Evolutionary conservation across 2,888 invertebrate genomes (phyloP), one percentile per base, ranked within the genome.

Genomic region (Ectemnius lituratus): DNA sequence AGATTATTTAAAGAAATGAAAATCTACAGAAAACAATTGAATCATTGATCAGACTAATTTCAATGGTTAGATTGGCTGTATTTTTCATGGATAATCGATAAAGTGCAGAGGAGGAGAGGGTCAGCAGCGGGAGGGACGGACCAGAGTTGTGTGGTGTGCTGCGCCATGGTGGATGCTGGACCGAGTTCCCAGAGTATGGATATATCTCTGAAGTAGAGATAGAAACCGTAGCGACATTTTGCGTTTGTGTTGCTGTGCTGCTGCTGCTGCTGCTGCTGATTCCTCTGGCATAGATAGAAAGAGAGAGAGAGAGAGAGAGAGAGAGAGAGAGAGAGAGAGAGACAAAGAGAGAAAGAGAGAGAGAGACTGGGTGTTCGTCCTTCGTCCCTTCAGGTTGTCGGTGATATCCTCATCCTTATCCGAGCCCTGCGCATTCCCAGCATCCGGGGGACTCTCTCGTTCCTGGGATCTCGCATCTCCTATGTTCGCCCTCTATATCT

Each of bases 331-430:
- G 1, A 6, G 37, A 23, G 23, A 23, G 23, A 23, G 23, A 68
- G 70, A 73, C 56, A 56, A 46, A 6, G 37, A 23, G 23, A 23
- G 23, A 23, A 3, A 68, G 70, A 73, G 60, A 56, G 52, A 60
- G 60, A 63, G 56, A 60, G 61, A 58, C 60, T 52, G 58, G 62
- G 65, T 65, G 68, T 20, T 20, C 20, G 20, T 20, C 68, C 68
- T 73, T 75, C 65, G 72, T 68, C 72, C 72, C 71, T 63, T 72
- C 68, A 16, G 59, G 68, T 23, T 28, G 59, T 67, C 62, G 67
- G 59, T 64, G 67, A 70, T 74, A 76, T 70, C 62, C 67, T 74
- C 65, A 60, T 73, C 68, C 74, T 76, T 76, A 76, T 64, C 76
- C 65, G 66, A 52, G 37, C 37, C 37, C 37, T 37, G 37, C 61